phyloP scores from a whole-genome alignment of 2,888 invertebrate genomes.

The Acanthosoma haemorrhoidale region DNA sequence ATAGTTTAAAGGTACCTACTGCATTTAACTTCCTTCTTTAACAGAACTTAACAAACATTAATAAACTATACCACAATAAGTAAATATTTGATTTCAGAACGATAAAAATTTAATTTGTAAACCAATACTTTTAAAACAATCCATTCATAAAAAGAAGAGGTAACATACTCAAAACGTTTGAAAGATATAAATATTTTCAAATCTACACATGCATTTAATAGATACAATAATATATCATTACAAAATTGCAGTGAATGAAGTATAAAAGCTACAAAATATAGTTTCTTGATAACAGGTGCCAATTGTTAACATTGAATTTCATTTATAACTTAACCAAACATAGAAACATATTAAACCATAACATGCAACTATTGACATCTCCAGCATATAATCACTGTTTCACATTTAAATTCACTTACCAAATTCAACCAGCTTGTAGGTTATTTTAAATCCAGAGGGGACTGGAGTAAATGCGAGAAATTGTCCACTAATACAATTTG shows the following conservation, averaged over 20 bases:
- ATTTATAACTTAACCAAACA: neutral
- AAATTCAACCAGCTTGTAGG: constrained; percentile 41
- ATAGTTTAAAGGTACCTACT: too few species aligned
- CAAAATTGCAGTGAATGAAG: neutral
- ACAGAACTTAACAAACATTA: too few species aligned
- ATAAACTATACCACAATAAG: too few species aligned
- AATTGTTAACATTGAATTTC: neutral
- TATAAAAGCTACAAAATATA: neutral
- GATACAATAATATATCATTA: too few species aligned
- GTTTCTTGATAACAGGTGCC: neutral
- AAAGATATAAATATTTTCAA: neutral
- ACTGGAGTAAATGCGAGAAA: constrained; percentile 45
- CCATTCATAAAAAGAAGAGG: too few species aligned
- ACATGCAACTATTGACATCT: neutral
- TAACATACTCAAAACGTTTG: too few species aligned
- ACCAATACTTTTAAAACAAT: too few species aligned
- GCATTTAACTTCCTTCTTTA: too few species aligned
- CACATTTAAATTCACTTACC: neutral
- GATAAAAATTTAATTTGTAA: too few species aligned
- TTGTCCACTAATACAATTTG: constrained; percentile 44
- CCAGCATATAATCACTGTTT: neutral
- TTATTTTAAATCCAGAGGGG: constrained; percentile 43
- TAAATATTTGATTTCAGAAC: too few species aligned
- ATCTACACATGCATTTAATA: neutral
- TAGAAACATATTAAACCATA: neutral